These are phyloP conservation scores for Ceyx cyanopectus DNA, from an alignment of 2,113 vertebrate species.

Conservation along the genomic window DNA sequence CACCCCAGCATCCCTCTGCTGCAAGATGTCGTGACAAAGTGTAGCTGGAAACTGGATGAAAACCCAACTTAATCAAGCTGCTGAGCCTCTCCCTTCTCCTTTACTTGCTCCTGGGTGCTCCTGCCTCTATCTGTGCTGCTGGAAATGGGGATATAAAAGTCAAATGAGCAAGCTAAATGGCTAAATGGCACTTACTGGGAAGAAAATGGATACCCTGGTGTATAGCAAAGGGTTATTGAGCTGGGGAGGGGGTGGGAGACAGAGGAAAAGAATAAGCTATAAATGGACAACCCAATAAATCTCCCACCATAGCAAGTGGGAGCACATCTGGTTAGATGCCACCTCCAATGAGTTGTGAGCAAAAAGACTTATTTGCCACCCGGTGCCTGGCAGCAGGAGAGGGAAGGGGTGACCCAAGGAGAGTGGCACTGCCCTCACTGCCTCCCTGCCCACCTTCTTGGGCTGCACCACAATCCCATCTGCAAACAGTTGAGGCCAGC, in stretches of 20 bases:
- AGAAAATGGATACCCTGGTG: slow-evolving; percentile 70
- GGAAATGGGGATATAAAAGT: slow-evolving; percentile 72
- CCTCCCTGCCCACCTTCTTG: background rate
- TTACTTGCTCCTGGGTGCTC: slow-evolving; percentile 69
- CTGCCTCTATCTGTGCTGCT: slow-evolving; percentile 50
- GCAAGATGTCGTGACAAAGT: background rate
- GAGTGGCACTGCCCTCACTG: background rate
- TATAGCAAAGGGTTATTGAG: slow-evolving; percentile 63
- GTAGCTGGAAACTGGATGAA: slow-evolving; percentile 76
- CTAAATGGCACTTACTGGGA: slow-evolving; percentile 77
- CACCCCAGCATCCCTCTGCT: background rate
- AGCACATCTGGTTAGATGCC: slow-evolving; percentile 67
- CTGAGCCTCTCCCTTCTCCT: slow-evolving; percentile 58
- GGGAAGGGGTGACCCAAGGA: background rate
- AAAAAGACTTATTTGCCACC: slow-evolving; percentile 57
- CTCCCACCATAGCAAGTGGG: slow-evolving; percentile 19
- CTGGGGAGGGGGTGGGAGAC: background rate
- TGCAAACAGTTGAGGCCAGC: background rate
- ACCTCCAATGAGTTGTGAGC: slow-evolving; percentile 64
- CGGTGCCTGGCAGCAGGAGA: slow-evolving; percentile 5
- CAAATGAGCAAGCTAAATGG: slow-evolving; percentile 68
- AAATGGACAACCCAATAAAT: slow-evolving; percentile 65
- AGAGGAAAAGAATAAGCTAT: slow-evolving; percentile 29
- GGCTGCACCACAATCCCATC: background rate
- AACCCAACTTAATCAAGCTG: slow-evolving; percentile 67